phyloP scores from a whole-genome alignment of 2,113 vertebrate species.

The Neodon shergylaensis region DNA sequence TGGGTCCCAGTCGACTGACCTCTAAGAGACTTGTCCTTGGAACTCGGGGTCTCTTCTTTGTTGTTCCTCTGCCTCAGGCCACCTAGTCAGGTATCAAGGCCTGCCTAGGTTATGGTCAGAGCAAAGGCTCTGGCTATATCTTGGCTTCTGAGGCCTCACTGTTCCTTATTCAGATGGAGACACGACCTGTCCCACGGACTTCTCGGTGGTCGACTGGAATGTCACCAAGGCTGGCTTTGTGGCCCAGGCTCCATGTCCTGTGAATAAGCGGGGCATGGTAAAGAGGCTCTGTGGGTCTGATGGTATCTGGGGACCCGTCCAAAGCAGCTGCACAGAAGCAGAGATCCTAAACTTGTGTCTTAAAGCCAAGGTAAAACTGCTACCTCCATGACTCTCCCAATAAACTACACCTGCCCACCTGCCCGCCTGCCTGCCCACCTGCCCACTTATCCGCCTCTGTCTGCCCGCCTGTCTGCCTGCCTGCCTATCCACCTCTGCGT shows the following conservation, averaged over 20 bases:
- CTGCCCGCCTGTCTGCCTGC: neutral
- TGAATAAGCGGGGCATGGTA: slow-evolving; percentile 49
- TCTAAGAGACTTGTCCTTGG: neutral
- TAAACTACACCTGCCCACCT: neutral
- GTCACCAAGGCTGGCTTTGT: slow-evolving; percentile 75
- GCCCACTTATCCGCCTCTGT: neutral
- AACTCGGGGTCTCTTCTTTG: neutral
- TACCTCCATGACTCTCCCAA: neutral
- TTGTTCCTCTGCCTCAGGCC: neutral
- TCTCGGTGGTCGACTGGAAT: slow-evolving; percentile 54
- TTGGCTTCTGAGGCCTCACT: neutral
- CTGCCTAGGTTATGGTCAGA: neutral
- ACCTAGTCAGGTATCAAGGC: neutral
- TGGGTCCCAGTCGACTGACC: rapidly evolving
- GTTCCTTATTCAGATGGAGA: slow-evolving; percentile 68
- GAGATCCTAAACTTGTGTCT: slow-evolving; percentile 48
- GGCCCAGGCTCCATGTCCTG: slow-evolving; percentile 66
- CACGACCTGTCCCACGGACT: slow-evolving; percentile 62
- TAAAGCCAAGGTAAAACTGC: slow-evolving; percentile 64
- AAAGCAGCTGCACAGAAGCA: slow-evolving; percentile 50
- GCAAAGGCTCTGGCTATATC: neutral
- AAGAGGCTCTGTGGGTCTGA: slow-evolving; percentile 60
- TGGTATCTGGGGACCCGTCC: slow-evolving; percentile 66
- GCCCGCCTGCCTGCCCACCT: rapidly evolving
- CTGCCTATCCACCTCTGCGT: neutral